Percentiles rank a stretch among this genome's conserved stretches.
Evolutionary conservation across 2,888 invertebrate genomes (phyloP).

Genomic region (Polia nebulosa): DNA sequence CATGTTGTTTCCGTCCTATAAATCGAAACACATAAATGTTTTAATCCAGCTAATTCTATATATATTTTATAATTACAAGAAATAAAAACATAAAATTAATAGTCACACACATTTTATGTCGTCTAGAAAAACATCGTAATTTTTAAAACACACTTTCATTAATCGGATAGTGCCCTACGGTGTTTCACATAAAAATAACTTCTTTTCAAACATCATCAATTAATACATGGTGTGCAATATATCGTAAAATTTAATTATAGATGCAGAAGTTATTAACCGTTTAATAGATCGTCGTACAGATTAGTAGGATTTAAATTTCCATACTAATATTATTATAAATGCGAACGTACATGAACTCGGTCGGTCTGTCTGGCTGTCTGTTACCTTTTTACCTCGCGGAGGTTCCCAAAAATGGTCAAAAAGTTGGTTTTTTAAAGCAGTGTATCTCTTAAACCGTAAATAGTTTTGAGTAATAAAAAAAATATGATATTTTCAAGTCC

Average conservation of each 20-base stretch:
- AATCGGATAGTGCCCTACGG: neutral
- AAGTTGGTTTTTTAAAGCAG: too few species aligned
- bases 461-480: too few species aligned
- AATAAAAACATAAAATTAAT: conserved; percentile 1
- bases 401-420: too few species aligned
- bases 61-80: neutral
- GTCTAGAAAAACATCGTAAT: neutral
- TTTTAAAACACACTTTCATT: neutral
- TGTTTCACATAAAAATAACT: neutral
- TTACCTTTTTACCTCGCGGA: too few species aligned
- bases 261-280: conserved; percentile 10
- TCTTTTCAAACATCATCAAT: conserved; percentile 7
- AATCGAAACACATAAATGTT: too few species aligned
- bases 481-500: too few species aligned
- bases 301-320: too few species aligned
- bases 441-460: too few species aligned
- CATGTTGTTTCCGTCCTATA: too few species aligned
- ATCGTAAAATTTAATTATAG: conserved; percentile 30
- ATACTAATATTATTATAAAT: too few species aligned
- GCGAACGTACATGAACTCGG: too few species aligned
- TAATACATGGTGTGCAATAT: conserved; percentile 7
- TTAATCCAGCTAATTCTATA: neutral
- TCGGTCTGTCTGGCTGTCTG: too few species aligned
- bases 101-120: neutral
- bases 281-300: neutral